Percentiles rank a stretch among this genome's conserved stretches.
These are phyloP conservation scores for Limnephilus rhombicus DNA, from an alignment of 2,888 invertebrate genomes.

Conservation along the genomic window DNA sequence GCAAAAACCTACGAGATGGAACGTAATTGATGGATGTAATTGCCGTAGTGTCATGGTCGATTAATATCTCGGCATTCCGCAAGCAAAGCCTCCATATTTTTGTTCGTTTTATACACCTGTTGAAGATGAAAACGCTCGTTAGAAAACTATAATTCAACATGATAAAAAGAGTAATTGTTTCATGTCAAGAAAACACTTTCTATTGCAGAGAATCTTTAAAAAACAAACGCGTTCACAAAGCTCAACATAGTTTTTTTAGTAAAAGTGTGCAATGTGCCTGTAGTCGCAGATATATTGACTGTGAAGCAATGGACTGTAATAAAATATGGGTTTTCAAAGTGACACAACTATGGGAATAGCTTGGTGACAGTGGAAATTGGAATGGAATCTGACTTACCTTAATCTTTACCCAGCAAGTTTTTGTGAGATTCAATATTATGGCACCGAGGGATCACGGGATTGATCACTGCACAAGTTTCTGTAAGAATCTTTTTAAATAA, in stretches of 20 bases:
- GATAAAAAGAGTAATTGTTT: not conserved
- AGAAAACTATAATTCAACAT: not conserved
- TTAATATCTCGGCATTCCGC: not conserved
- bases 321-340: too few relatives aligned
- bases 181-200: conserved; percentile 1
- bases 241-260: not conserved
- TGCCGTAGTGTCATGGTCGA: conserved; percentile 34
- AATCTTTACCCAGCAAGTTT: too few relatives aligned
- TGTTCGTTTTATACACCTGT: not conserved
- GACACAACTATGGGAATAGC: too few relatives aligned
- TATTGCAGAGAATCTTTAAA: not conserved
- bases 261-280: not conserved
- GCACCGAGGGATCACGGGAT: too few relatives aligned
- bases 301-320: too few relatives aligned
- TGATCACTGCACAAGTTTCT: too few relatives aligned
- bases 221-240: not conserved
- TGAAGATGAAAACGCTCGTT: not conserved
- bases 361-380: too few relatives aligned
- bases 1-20: not conserved
- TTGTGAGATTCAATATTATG: too few relatives aligned
- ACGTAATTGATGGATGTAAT: conserved; percentile 33
- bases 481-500: too few relatives aligned
- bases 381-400: too few relatives aligned
- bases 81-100: not conserved
- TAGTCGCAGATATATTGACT: too few relatives aligned